A percentile compares a stretch with the other conserved stretches of the same genome.
These are phyloP conservation scores for Drosophila eugracilis DNA, from an alignment of 1,140 invertebrate species.

Conservation along the genomic window DNA sequence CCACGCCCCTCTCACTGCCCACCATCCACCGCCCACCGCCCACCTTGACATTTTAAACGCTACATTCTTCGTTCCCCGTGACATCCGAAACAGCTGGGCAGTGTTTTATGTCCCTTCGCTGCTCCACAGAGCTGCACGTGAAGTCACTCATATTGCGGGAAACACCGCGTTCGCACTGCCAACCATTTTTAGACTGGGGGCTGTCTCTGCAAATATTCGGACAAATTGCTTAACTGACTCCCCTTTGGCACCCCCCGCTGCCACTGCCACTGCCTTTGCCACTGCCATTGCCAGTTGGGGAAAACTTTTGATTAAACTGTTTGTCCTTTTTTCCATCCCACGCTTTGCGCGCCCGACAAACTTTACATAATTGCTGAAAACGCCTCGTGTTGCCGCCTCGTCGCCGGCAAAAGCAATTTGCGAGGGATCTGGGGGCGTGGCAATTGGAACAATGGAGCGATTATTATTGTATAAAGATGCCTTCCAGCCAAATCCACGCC, in stretches of 20 bases:
- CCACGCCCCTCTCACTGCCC: background rate
- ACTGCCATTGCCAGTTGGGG: too few species aligned
- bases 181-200: background rate
- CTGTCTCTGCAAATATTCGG: background rate
- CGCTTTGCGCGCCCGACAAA: conserved; percentile 47
- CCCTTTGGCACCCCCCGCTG: background rate
- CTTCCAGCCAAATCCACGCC: conserved; percentile 37
- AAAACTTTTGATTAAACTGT: conserved; percentile 48
- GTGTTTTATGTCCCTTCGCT: conserved; percentile 1
- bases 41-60: conserved; percentile 21
- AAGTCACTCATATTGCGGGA: too few species aligned
- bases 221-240: conserved; percentile 47
- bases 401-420: conserved; percentile 53
- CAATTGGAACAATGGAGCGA: conserved; percentile 6
- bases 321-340: conserved; percentile 15
- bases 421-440: conserved; percentile 10
- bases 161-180: background rate
- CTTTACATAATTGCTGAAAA: conserved; percentile 70
- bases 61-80: background rate
- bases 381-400: conserved; percentile 6
- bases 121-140: too few species aligned
- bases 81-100: conserved; percentile 6
- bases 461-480: conserved; percentile 60
- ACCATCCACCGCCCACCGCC: background rate
- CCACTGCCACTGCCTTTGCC: too few species aligned